Percentiles rank a stretch among this genome's conserved stretches.
Evolutionary conservation across 2,797 vertebrate genomes (phyloP).

Genomic region (Erethizon dorsatum): DNA sequence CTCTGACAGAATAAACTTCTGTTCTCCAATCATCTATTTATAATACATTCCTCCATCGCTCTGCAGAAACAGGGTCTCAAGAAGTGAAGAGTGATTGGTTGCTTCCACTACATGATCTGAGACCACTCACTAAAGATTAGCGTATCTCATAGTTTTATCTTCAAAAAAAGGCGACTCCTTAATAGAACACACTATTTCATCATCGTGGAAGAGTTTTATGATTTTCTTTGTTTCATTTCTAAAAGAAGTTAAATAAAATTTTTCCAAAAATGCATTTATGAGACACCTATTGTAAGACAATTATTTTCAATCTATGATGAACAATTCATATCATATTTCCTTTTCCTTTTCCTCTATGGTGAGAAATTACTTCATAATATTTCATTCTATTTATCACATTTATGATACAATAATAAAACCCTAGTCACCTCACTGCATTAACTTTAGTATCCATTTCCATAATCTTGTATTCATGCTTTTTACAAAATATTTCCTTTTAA

Average conservation of each 20-base stretch:
- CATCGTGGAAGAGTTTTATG: neutral
- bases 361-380: neutral
- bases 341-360: neutral
- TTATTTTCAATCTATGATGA: neutral
- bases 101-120: neutral
- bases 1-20: neutral
- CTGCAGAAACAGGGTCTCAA: neutral
- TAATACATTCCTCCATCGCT: accelerated
- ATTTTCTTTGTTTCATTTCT: neutral
- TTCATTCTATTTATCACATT: neutral
- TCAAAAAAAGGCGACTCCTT: neutral
- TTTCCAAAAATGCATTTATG: neutral
- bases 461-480: neutral
- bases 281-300: neutral
- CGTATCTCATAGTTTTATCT: neutral
- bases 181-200: neutral
- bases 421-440: neutral
- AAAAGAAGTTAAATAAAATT: neutral
- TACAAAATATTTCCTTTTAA: neutral
- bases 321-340: neutral
- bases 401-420: neutral
- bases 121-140: neutral
- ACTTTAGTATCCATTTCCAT: neutral
- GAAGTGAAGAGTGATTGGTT: neutral
- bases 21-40: neutral